Evolutionary conservation across 2,113 vertebrate species (phyloP).

Genomic region (Ceyx melanurus): DNA sequence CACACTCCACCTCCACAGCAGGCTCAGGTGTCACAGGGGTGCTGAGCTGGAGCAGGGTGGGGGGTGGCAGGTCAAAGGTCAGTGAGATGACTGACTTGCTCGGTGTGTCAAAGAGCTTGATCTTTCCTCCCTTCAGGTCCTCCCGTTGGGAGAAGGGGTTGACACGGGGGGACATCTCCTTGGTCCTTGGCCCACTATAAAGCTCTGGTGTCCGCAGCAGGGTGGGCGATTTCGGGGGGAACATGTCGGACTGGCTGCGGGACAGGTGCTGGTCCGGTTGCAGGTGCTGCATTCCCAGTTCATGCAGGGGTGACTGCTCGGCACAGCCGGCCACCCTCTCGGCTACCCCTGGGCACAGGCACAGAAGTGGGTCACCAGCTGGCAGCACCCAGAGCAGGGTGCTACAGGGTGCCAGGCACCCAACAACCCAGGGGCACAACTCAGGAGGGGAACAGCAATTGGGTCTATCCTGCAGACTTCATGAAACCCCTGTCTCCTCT

Average conservation of each 20-base stretch:
- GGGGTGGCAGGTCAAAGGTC: constrained; percentile 83
- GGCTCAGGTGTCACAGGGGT: constrained; percentile 67
- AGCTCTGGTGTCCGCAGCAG: neutral
- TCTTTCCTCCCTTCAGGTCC: constrained; percentile 90
- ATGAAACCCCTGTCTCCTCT: neutral
- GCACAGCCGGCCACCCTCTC: neutral
- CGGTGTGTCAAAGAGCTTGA: constrained; percentile 90
- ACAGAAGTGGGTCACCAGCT: neutral
- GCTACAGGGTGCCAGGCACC: accelerated
- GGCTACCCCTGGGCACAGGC: neutral
- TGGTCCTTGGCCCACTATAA: constrained; percentile 5
- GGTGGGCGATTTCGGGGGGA: constrained; percentile 67
- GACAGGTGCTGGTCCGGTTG: constrained; percentile 78
- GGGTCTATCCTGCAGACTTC: neutral
- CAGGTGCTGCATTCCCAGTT: neutral
- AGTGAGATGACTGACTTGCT: constrained; percentile 89
- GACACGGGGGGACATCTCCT: constrained; percentile 77
- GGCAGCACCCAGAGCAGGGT: accelerated
- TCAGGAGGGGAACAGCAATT: neutral
- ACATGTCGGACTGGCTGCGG: constrained; percentile 87
- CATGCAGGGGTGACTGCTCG: neutral
- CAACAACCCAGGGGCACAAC: accelerated
- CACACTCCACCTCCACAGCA: constrained; percentile 42
- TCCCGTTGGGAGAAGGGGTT: constrained; percentile 93
- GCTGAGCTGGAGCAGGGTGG: constrained; percentile 56